Evolutionary conservation across 2,797 vertebrate species (phyloP).

Genomic region (Lepilemur septentrionalis): DNA sequence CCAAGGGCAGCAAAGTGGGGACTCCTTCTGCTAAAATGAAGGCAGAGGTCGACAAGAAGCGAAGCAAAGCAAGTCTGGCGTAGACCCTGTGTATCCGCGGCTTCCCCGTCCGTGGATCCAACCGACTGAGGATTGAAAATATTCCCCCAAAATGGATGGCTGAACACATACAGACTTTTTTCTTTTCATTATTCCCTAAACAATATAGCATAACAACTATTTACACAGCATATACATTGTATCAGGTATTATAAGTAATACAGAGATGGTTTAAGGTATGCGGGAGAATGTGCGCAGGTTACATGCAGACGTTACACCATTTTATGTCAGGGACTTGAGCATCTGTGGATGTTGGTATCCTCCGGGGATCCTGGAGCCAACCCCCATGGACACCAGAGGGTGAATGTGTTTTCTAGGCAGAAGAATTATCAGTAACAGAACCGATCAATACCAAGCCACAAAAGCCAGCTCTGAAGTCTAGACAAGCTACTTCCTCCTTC

Average conservation of each 20-base stretch:
- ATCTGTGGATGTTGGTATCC: not conserved
- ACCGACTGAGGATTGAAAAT: not conserved
- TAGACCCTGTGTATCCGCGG: fast-evolving
- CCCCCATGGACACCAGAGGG: too few relatives aligned
- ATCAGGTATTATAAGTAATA: not conserved
- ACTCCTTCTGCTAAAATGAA: not conserved
- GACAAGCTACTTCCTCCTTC: not conserved
- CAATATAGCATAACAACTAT: not conserved
- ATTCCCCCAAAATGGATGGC: not conserved
- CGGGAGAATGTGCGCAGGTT: fast-evolving
- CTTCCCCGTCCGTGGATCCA: not conserved
- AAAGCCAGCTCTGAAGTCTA: not conserved
- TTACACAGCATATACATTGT: not conserved
- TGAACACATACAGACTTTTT: not conserved
- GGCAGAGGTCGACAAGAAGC: not conserved
- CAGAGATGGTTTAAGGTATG: not conserved
- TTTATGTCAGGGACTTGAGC: not conserved
- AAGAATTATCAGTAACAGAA: not conserved
- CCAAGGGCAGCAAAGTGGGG: too few relatives aligned
- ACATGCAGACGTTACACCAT: too few relatives aligned
- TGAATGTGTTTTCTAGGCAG: not conserved
- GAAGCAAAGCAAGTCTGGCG: not conserved
- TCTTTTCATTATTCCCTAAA: not conserved
- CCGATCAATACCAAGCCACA: not conserved
- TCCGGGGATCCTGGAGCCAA: not conserved